Conservation (phyloP, 2,888 invertebrate genomes). For the Ceraclea dissimilis region DNA sequence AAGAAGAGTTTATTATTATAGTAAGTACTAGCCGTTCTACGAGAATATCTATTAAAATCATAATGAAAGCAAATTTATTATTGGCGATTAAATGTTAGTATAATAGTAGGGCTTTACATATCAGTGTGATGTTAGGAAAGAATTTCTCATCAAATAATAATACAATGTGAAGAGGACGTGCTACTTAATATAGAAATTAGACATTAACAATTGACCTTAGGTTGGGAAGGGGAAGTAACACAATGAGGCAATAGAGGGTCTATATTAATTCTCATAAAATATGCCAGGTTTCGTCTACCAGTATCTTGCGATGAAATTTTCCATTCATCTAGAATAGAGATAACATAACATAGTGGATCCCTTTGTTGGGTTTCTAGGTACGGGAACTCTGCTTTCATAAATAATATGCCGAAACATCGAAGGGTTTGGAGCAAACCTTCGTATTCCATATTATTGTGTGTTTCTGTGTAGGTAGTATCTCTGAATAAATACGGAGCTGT, state of each 20-base stretch:
- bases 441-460: background rate
- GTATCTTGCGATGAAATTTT: background rate
- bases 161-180: background rate
- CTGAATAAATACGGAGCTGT: background rate
- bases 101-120: too few species aligned
- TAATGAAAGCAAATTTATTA: too few species aligned
- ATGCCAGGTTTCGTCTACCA: background rate
- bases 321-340: background rate
- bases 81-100: too few species aligned
- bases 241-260: too few species aligned
- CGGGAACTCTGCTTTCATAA: conserved; percentile 1
- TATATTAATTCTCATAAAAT: background rate
- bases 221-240: background rate
- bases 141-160: too few species aligned
- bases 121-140: too few species aligned
- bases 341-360: background rate
- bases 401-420: background rate
- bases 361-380: background rate
- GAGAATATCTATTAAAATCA: too few species aligned
- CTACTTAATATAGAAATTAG: background rate
- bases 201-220: background rate
- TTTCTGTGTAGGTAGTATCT: background rate
- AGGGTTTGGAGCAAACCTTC: background rate
- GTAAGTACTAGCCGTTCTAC: too few species aligned
- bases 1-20: too few species aligned